phyloP scores from a whole-genome alignment of 2,888 invertebrate genomes.

The Rhagium mordax region DNA sequence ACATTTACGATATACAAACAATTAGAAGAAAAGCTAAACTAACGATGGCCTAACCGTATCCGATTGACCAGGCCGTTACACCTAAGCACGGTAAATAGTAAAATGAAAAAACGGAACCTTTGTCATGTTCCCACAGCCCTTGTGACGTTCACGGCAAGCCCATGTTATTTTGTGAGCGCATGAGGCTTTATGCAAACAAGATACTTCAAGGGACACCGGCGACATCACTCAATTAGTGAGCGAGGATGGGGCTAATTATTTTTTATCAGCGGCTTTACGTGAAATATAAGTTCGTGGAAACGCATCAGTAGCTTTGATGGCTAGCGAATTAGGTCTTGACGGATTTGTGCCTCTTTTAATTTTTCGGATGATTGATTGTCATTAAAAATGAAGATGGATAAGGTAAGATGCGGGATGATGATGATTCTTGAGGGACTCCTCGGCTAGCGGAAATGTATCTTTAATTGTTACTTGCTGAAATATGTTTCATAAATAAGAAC shows the following conservation, averaged over 20 bases:
- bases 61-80: conserved; percentile 30
- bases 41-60: conserved; percentile 26
- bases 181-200: conserved; percentile 30
- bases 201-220: conserved; percentile 33
- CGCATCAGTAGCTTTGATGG: background rate
- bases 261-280: background rate
- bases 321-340: background rate
- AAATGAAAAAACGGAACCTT: conserved; percentile 30
- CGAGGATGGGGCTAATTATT: conserved; percentile 18
- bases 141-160: conserved; percentile 18
- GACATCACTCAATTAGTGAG: conserved; percentile 34
- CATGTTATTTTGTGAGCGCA: conserved; percentile 24
- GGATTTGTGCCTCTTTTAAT: too few species aligned
- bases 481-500: too few species aligned
- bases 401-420: too few species aligned
- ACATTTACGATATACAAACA: conserved; percentile 30
- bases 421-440: too few species aligned
- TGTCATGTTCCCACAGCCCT: conserved; percentile 31
- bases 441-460: too few species aligned
- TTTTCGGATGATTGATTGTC: too few species aligned
- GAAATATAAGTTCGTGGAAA: conserved; percentile 16
- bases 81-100: conserved; percentile 24
- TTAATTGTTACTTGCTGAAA: too few species aligned
- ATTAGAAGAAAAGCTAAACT: conserved; percentile 26
- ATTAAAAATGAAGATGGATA: too few species aligned